Conservation (phyloP, 1,140 invertebrate genomes). For the Bicyclus anynana region DNA sequence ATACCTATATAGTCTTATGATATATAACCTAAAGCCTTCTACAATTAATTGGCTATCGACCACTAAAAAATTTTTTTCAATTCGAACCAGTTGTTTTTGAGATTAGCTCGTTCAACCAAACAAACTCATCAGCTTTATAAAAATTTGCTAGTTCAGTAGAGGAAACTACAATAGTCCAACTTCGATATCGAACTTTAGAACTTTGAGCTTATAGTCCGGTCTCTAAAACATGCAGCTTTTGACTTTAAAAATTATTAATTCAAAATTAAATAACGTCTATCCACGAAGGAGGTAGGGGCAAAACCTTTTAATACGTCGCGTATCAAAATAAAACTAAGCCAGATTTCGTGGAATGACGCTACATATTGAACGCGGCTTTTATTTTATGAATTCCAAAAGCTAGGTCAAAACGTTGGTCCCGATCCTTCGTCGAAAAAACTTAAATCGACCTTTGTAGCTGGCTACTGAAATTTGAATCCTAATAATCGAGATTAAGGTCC, state of each 20-base stretch:
- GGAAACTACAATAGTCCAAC: too few species aligned
- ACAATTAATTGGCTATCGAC: too few species aligned
- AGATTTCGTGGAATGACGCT: slow-evolving; percentile 51
- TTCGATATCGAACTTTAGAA: too few species aligned
- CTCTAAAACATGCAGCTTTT: too few species aligned
- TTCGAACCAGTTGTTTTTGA: too few species aligned
- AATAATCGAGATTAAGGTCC: slow-evolving; percentile 29
- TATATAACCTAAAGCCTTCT: too few species aligned
- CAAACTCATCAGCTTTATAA: too few species aligned
- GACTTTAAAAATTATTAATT: background rate
- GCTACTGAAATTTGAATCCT: slow-evolving; percentile 30
- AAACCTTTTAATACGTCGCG: background rate
- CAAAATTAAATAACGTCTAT: background rate
- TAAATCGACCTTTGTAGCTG: slow-evolving; percentile 22
- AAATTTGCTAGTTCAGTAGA: too few species aligned
- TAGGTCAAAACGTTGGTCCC: slow-evolving; percentile 64
- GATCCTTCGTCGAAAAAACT: slow-evolving; percentile 47
- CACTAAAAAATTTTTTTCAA: too few species aligned
- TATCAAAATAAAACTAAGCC: slow-evolving; percentile 18
- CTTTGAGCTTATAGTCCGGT: too few species aligned
- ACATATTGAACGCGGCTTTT: slow-evolving; percentile 45
- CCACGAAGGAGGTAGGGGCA: background rate
- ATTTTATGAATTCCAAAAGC: slow-evolving; percentile 73
- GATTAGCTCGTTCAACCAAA: too few species aligned
- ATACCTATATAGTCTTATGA: too few species aligned